Evolutionary conservation across 2,797 vertebrate genomes (phyloP).

Genomic region (Hippoglossus hippoglossus): DNA sequence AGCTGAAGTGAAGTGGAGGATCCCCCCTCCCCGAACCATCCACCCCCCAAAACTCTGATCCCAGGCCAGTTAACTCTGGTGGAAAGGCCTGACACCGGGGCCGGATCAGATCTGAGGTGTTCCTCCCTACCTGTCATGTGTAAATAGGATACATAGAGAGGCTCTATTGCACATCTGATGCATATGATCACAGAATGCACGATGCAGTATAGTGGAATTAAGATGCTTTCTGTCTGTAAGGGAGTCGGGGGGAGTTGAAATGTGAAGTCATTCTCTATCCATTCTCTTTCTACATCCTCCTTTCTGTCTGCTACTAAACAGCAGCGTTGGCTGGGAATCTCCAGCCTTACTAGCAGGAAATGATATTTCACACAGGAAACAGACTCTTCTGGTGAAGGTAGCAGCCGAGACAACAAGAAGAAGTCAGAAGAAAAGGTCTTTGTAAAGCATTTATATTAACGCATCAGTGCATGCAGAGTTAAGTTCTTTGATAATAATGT

Average conservation of each 20-base stretch:
- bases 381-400: constrained; percentile 57
- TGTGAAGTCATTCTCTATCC: constrained; percentile 70
- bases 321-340: constrained; percentile 36
- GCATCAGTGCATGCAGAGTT: constrained; percentile 85
- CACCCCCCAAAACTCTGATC: constrained; percentile 16
- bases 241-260: constrained; percentile 40
- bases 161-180: constrained; percentile 71
- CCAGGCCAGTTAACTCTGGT: constrained; percentile 30
- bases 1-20: constrained; percentile 34
- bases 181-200: constrained; percentile 43
- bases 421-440: constrained; percentile 70
- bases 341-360: constrained; percentile 47
- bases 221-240: constrained; percentile 37
- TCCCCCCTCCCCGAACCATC: not conserved
- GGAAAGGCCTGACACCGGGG: constrained; percentile 28
- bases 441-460: constrained; percentile 83
- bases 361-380: constrained; percentile 56
- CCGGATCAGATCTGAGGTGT: constrained; percentile 40
- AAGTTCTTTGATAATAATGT: constrained; percentile 86
- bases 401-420: constrained; percentile 49
- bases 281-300: constrained; percentile 68
- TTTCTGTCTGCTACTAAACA: constrained; percentile 47
- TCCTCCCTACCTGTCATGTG: constrained; percentile 48
- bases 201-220: constrained; percentile 48
- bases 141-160: constrained; percentile 65